Evolutionary conservation across 2,797 vertebrate species (phyloP).

Genomic region (Sebastes hubbsi): DNA sequence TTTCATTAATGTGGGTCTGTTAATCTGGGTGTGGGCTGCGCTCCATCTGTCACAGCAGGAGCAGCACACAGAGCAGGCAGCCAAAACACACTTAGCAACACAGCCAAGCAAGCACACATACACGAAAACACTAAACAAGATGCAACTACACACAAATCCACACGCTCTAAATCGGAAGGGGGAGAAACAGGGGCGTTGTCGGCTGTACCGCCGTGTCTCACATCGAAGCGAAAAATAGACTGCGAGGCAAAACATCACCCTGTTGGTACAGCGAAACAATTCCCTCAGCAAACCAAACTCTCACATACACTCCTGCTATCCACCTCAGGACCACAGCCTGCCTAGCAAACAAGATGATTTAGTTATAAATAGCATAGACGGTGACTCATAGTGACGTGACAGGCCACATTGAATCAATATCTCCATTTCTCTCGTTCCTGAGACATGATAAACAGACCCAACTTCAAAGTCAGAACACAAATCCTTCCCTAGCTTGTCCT

Average conservation of each 20-base stretch:
- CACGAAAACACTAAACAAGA: conserved; percentile 13
- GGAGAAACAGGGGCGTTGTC: conserved; percentile 57
- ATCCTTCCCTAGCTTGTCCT: neutral
- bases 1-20: conserved; percentile 76
- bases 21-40: conserved; percentile 79
- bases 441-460: conserved; percentile 26
- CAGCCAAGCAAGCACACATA: conserved; percentile 21
- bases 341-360: conserved; percentile 23
- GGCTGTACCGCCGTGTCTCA: conserved; percentile 32
- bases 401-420: conserved; percentile 52
- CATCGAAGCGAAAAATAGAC: conserved; percentile 40
- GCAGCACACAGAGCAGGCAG: conserved; percentile 63
- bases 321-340: conserved; percentile 13
- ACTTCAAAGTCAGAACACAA: conserved; percentile 18
- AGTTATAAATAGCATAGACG: conserved; percentile 50
- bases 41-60: conserved; percentile 79
- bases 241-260: conserved; percentile 20
- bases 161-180: conserved; percentile 10
- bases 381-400: conserved; percentile 52
- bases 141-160: neutral
- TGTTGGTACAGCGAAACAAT: conserved; percentile 18
- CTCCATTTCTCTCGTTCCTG: conserved; percentile 20
- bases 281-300: conserved; percentile 9
- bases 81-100: conserved; percentile 54
- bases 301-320: neutral